phyloP scores from a whole-genome alignment of 1,140 invertebrate genomes.

The Musca domestica region DNA sequence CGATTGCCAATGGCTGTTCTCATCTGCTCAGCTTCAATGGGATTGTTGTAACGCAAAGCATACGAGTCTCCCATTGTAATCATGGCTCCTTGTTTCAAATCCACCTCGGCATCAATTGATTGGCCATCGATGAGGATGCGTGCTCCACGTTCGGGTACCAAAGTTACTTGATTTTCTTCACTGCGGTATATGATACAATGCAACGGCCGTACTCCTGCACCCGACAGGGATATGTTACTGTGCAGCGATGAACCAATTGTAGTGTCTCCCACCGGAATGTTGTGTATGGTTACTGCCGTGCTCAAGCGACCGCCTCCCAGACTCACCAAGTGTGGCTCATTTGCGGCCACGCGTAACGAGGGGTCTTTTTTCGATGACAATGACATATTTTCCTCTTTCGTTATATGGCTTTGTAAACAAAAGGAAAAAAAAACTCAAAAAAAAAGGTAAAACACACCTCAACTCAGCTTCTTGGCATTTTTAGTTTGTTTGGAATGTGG shows the following conservation, averaged over 20 bases:
- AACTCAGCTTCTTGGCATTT: no score
- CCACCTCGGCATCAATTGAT: constrained; percentile 41
- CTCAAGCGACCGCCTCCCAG: constrained; percentile 82
- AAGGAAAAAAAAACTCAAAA: no score
- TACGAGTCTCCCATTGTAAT: constrained; percentile 83
- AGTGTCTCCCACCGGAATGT: constrained; percentile 74
- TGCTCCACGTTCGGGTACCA: constrained; percentile 62
- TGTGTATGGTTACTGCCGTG: constrained; percentile 85
- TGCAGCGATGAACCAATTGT: constrained; percentile 69
- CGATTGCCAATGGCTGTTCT: constrained; percentile 53
- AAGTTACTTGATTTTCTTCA: constrained; percentile 76
- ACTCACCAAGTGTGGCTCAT: constrained; percentile 85
- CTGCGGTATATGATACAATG: constrained; percentile 73
- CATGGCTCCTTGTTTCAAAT: constrained; percentile 70
- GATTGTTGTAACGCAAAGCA: constrained; percentile 87
- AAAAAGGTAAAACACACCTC: no score
- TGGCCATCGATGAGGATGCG: constrained; percentile 47
- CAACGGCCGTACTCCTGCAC: constrained; percentile 74
- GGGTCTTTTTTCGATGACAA: constrained; percentile 52
- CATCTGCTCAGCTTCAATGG: constrained; percentile 80
- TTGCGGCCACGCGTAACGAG: constrained; percentile 70
- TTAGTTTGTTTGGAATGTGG: no score
- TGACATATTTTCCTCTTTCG: constrained; percentile 40
- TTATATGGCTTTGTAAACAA: neutral
- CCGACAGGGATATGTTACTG: constrained; percentile 77